These are phyloP conservation scores for Rostratula benghalensis DNA, from an alignment of 2,113 vertebrate genomes.

Conservation along the genomic window DNA sequence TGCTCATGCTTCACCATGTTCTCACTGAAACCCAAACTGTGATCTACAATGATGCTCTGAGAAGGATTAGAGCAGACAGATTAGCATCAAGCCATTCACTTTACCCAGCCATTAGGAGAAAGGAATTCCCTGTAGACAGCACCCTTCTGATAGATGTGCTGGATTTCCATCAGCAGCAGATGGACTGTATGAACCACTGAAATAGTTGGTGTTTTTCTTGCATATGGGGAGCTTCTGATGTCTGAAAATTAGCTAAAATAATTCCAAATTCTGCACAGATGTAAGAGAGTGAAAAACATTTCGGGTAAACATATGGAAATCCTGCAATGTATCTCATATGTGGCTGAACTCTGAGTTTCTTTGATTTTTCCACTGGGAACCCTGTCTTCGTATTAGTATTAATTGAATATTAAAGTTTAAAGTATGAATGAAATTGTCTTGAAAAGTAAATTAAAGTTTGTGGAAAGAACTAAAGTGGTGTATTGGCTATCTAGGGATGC, in stretches of 20 bases:
- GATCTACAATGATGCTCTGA: background rate
- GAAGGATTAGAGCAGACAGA: background rate
- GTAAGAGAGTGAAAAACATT: background rate
- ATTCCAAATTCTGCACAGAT: background rate
- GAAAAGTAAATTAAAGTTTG: background rate
- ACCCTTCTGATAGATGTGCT: background rate
- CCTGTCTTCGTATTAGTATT: background rate
- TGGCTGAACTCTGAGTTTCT: background rate
- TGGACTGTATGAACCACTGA: background rate
- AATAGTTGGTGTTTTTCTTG: background rate
- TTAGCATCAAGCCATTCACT: background rate
- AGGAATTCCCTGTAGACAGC: background rate
- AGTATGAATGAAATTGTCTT: background rate
- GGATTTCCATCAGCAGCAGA: background rate
- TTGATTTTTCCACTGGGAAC: background rate
- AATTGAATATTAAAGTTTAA: background rate
- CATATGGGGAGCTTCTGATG: background rate
- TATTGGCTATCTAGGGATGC: background rate
- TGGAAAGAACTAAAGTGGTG: background rate
- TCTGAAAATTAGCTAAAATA: background rate
- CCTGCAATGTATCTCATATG: background rate
- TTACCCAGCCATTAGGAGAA: background rate
- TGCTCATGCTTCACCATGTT: background rate
- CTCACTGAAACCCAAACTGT: background rate
- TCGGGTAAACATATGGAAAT: background rate